Conservation (phyloP, 2,888 invertebrate species). For the Gymnocheta viridis region DNA sequence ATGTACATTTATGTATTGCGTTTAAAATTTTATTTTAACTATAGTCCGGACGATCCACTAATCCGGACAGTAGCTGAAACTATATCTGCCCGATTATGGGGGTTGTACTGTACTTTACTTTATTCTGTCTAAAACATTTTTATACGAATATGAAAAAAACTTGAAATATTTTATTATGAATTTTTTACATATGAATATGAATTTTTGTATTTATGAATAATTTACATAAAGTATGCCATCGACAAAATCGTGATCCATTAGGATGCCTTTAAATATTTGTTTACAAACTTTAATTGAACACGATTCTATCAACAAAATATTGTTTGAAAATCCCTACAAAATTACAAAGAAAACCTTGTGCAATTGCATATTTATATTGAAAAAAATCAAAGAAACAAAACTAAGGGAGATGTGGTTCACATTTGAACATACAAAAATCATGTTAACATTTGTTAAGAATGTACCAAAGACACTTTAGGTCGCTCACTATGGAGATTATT, state of each 20-base stretch:
- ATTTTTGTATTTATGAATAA: constrained; percentile 43
- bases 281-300: constrained; percentile 68
- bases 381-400: background rate
- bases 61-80: no score
- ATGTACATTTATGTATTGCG: no score
- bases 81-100: no score
- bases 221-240: constrained; percentile 54
- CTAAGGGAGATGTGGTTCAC: constrained; percentile 35
- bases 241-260: constrained; percentile 67
- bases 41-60: no score
- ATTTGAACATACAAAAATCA: constrained; percentile 42
- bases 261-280: constrained; percentile 63
- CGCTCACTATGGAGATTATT: constrained; percentile 11
- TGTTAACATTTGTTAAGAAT: constrained; percentile 64
- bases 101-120: no score
- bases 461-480: constrained; percentile 16
- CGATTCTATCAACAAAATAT: constrained; percentile 58
- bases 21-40: no score
- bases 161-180: constrained; percentile 52
- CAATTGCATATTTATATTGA: constrained; percentile 59
- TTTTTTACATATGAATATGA: constrained; percentile 55
- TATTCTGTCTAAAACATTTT: constrained; percentile 7
- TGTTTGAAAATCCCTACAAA: constrained; percentile 56
- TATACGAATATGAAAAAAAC: background rate
- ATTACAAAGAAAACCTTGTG: constrained; percentile 53